These are phyloP conservation scores for Dreissena polymorpha DNA, from an alignment of 1,140 invertebrate species.

Conservation along the genomic window DNA sequence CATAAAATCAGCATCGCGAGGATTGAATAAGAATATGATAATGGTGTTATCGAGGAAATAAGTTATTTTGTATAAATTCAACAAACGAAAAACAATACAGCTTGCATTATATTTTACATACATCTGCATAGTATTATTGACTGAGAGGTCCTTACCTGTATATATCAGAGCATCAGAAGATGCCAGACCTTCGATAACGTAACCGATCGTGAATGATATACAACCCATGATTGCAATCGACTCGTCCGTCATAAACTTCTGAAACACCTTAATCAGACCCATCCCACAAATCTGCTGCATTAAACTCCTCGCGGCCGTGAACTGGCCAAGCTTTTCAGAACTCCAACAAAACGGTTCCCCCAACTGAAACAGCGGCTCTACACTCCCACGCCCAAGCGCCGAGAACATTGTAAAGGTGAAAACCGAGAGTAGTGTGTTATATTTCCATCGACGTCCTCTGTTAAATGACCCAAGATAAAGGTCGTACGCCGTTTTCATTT, in stretches of 20 bases:
- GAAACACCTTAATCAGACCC: constrained; percentile 35
- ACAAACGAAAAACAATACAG: too few relatives aligned
- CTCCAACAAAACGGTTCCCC: constrained; percentile 35
- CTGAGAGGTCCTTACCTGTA: constrained; percentile 13
- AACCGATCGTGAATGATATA: constrained; percentile 5
- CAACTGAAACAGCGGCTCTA: constrained; percentile 42
- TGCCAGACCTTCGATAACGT: constrained; percentile 27
- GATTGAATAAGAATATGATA: too few relatives aligned
- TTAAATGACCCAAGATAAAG: constrained; percentile 46
- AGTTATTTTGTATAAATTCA: too few relatives aligned
- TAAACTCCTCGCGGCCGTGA: not conserved
- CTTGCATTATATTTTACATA: too few relatives aligned
- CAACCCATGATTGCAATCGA: constrained; percentile 30
- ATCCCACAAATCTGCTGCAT: constrained; percentile 35
- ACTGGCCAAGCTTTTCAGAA: constrained; percentile 35
- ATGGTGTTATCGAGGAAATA: too few relatives aligned
- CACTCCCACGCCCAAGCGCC: constrained; percentile 26
- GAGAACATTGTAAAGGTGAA: constrained; percentile 30
- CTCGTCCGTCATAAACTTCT: constrained; percentile 41
- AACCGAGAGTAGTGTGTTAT: constrained; percentile 19
- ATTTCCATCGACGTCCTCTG: constrained; percentile 38
- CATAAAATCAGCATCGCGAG: too few relatives aligned
- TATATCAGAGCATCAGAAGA: constrained; percentile 28
- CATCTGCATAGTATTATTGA: not conserved
- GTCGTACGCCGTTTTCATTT: constrained; percentile 43